Conservation (phyloP, 2,888 invertebrate genomes). For the Prionchulus punctatus region DNA sequence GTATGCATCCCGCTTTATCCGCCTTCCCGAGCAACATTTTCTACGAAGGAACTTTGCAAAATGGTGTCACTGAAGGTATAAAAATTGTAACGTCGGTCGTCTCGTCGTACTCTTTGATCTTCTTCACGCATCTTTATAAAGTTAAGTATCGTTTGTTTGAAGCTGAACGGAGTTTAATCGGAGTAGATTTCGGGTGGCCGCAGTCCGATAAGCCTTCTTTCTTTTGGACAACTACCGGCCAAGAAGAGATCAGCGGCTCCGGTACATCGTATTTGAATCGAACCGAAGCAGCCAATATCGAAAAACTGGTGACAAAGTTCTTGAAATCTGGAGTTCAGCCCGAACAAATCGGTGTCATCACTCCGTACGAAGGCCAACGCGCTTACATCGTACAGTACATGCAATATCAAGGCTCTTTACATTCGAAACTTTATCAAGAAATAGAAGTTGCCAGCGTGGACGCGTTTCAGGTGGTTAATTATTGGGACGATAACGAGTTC, state of each 20-base stretch:
- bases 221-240: conserved; percentile 85
- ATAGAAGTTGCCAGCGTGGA: conserved; percentile 99
- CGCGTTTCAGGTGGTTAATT: conserved; percentile 49
- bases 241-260: conserved; percentile 95
- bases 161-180: conserved; percentile 71
- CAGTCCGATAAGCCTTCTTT: conserved; percentile 91
- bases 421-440: conserved; percentile 81
- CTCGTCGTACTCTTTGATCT: too few relatives aligned
- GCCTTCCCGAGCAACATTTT: conserved; percentile 98
- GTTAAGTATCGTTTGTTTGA: too few relatives aligned
- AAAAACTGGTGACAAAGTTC: conserved; percentile 88
- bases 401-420: conserved; percentile 93
- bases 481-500: background rate
- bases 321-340: conserved; percentile 84
- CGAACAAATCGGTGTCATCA: conserved; percentile 87
- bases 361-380: conserved; percentile 94
- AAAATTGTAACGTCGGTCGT: conserved; percentile 7
- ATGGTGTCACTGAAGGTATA: conserved; percentile 82
- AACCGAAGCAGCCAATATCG: conserved; percentile 95
- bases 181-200: conserved; percentile 96
- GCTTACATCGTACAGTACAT: conserved; percentile 92
- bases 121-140: too few relatives aligned
- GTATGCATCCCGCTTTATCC: conserved; percentile 95
- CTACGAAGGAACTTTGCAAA: conserved; percentile 94
- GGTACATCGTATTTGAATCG: conserved; percentile 91